Conservation (phyloP, 2,888 invertebrate genomes). For the Tetragnatha montana region DNA sequence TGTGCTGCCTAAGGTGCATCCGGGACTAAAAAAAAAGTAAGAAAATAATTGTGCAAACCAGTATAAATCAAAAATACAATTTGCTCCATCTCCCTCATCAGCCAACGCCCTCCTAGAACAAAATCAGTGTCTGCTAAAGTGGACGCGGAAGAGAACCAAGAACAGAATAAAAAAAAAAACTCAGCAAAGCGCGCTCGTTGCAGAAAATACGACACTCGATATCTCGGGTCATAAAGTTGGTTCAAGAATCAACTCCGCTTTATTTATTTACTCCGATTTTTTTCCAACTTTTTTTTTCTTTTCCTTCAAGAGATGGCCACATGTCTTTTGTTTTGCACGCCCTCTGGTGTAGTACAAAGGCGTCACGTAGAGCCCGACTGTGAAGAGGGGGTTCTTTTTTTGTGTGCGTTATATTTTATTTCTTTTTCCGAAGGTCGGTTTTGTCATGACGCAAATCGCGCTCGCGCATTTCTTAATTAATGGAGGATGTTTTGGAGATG, state of each 20-base stretch:
- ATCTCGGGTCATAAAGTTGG: conserved; percentile 5
- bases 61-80: too few species aligned
- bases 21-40: too few species aligned
- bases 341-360: conserved; percentile 23
- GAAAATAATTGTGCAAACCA: too few species aligned
- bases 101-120: too few species aligned
- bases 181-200: background rate
- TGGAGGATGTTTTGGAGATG: conserved; percentile 15
- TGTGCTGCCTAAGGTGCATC: too few species aligned
- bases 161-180: background rate
- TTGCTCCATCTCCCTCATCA: too few species aligned
- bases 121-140: background rate
- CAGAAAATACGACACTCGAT: background rate
- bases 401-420: background rate
- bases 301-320: conserved; percentile 25
- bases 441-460: background rate
- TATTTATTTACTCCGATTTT: conserved; percentile 19
- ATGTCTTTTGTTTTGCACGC: conserved; percentile 49
- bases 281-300: background rate
- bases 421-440: conserved; percentile 3
- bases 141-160: background rate
- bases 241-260: conserved; percentile 14
- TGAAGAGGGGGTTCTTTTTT: background rate
- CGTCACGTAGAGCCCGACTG: background rate
- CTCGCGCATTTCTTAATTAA: conserved; percentile 30